These are phyloP conservation scores for Phrynosoma platyrhinos DNA, from an alignment of 2,113 vertebrate species.

Conservation along the genomic window DNA sequence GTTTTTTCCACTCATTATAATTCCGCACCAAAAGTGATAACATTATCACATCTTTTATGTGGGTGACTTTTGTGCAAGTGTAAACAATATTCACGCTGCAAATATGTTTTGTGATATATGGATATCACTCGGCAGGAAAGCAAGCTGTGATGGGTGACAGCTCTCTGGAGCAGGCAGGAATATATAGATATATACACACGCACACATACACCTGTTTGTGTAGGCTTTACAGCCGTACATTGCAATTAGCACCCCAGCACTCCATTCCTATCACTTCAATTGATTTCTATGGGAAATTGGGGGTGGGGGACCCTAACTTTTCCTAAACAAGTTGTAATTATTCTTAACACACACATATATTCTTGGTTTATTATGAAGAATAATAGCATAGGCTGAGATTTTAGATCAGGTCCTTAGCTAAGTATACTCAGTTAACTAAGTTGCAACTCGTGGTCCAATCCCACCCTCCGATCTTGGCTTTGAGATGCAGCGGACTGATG, in stretches of 20 bases:
- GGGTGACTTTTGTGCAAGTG: slow-evolving; percentile 45
- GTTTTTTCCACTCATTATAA: slow-evolving; percentile 36
- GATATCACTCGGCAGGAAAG: slow-evolving; percentile 28
- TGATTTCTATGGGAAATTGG: not conserved
- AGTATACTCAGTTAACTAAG: too few relatives aligned
- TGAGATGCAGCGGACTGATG: too few relatives aligned
- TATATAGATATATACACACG: not conserved
- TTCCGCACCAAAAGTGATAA: slow-evolving; percentile 43
- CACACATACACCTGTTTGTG: not conserved
- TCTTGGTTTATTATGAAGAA: too few relatives aligned
- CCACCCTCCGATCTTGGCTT: too few relatives aligned
- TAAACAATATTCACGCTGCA: slow-evolving; percentile 43
- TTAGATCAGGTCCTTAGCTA: too few relatives aligned
- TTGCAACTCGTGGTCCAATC: too few relatives aligned
- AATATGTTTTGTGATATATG: slow-evolving; percentile 46
- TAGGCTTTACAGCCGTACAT: not conserved
- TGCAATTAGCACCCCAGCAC: slow-evolving; percentile 8
- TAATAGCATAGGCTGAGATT: too few relatives aligned
- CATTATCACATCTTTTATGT: slow-evolving; percentile 49
- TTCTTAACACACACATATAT: not conserved
- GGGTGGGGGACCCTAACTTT: not conserved
- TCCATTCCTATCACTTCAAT: not conserved
- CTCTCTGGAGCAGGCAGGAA: not conserved
- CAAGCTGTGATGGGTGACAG: slow-evolving; percentile 33
- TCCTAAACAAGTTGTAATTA: not conserved